phyloP scores from a whole-genome alignment of 2,113 vertebrate genomes.

The Genyomyrus donnyi region DNA sequence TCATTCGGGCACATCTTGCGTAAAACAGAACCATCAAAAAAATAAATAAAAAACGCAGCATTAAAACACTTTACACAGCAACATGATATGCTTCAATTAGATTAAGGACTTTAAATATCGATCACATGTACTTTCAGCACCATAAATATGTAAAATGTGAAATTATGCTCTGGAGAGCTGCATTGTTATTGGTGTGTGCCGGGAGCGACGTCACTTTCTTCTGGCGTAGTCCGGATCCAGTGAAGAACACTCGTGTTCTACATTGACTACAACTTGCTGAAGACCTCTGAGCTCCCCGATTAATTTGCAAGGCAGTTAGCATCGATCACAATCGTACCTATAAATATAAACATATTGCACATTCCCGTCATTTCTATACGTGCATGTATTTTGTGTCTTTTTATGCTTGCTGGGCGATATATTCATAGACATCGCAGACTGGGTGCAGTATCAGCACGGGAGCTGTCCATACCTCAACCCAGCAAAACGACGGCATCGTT shows the following conservation, averaged over 20 bases:
- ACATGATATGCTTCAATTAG: background rate
- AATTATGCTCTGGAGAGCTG: background rate
- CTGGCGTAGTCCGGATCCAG: background rate
- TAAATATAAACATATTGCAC: background rate
- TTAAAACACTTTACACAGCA: background rate
- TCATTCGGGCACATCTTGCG: background rate
- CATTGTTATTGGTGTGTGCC: conserved; percentile 12
- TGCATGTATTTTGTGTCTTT: background rate
- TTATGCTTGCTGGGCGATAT: background rate
- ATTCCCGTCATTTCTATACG: background rate
- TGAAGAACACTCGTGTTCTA: background rate
- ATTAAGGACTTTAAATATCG: background rate
- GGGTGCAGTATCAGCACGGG: conserved; percentile 56
- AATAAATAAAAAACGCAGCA: background rate
- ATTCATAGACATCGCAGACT: background rate
- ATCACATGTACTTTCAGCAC: background rate
- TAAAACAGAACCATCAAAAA: background rate
- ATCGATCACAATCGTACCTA: background rate
- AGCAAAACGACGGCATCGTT: background rate
- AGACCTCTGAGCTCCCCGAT: background rate
- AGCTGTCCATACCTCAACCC: conserved; percentile 47
- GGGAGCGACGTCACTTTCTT: conserved; percentile 5
- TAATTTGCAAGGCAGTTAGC: background rate
- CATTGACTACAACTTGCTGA: background rate
- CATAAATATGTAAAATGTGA: background rate